phyloP scores from a whole-genome alignment of 2,888 invertebrate genomes.

The Hirtodrosophila duncani region DNA sequence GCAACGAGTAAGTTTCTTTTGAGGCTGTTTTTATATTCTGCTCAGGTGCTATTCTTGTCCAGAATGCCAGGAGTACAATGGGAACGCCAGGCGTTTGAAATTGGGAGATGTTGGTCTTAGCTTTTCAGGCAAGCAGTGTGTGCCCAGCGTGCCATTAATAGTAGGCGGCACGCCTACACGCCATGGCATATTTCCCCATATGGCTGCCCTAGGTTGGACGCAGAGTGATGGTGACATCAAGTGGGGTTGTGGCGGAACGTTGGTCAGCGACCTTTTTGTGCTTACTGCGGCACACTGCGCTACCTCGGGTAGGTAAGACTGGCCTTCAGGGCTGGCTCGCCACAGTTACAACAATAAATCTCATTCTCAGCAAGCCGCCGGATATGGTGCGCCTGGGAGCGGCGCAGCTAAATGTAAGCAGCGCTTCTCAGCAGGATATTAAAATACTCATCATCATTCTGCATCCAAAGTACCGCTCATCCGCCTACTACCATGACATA shows the following conservation, averaged over 20 bases:
- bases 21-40: not conserved
- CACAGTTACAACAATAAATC: too few relatives aligned
- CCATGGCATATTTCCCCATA: conserved; percentile 81
- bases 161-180: conserved; percentile 80
- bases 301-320: conserved; percentile 64
- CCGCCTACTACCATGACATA: conserved; percentile 81
- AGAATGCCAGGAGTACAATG: conserved; percentile 81
- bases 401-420: conserved; percentile 78
- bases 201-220: conserved; percentile 79
- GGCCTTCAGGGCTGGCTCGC: not conserved
- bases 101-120: conserved; percentile 40
- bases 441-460: conserved; percentile 77
- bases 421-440: conserved; percentile 77
- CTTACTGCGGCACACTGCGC: conserved; percentile 81
- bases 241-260: conserved; percentile 77
- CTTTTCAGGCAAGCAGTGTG: conserved; percentile 72
- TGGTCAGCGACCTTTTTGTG: conserved; percentile 80
- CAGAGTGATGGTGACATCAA: conserved; percentile 57
- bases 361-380: conserved; percentile 78
- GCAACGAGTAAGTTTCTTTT: conserved; percentile 63
- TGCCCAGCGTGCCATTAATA: conserved; percentile 79
- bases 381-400: conserved; percentile 80
- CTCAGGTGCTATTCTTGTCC: not conserved
- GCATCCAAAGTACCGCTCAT: conserved; percentile 80
- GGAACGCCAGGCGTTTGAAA: conserved; percentile 61